A percentile compares a stretch with the other conserved stretches of the same genome.
phyloP scores from a whole-genome alignment of 2,888 invertebrate genomes.

The Campoplex nolae region DNA sequence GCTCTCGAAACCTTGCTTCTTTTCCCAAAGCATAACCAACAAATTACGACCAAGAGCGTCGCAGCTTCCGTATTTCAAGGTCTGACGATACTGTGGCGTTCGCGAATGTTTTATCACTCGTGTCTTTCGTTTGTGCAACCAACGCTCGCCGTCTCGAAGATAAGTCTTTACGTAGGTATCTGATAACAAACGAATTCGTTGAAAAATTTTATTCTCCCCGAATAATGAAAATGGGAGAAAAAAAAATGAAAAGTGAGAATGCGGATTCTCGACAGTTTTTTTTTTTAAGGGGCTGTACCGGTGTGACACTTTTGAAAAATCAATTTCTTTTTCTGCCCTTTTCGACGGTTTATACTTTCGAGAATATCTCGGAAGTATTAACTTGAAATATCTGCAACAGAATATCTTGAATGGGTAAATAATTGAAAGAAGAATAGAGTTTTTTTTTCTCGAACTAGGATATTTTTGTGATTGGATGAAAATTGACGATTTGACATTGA shows the following conservation, averaged over 20 bases:
- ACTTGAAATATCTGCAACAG: too few relatives aligned
- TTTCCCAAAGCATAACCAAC: conserved; percentile 97
- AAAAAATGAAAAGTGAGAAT: not conserved
- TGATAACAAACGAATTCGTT: conserved; percentile 50
- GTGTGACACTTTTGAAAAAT: too few relatives aligned
- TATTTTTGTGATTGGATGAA: too few relatives aligned
- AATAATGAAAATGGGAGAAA: not conserved
- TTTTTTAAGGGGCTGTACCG: too few relatives aligned
- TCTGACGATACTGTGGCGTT: conserved; percentile 95
- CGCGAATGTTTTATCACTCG: conserved; percentile 92
- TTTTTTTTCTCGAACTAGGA: too few relatives aligned
- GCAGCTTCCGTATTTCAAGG: conserved; percentile 90
- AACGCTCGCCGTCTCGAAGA: conserved; percentile 94
- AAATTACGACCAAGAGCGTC: conserved; percentile 93
- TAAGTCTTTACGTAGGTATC: conserved; percentile 98
- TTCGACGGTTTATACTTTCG: too few relatives aligned
- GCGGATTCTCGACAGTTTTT: not conserved
- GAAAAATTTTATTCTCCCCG: not conserved
- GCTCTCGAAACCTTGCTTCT: conserved; percentile 94
- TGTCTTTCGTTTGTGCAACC: conserved; percentile 96
- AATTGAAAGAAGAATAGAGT: too few relatives aligned
- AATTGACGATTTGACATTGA: too few relatives aligned
- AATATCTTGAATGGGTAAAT: too few relatives aligned
- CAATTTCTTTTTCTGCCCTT: too few relatives aligned
- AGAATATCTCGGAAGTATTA: too few relatives aligned